These are phyloP conservation scores for Pseudachorutes palmiensis DNA, from an alignment of 1,140 invertebrate species.

Conservation along the genomic window DNA sequence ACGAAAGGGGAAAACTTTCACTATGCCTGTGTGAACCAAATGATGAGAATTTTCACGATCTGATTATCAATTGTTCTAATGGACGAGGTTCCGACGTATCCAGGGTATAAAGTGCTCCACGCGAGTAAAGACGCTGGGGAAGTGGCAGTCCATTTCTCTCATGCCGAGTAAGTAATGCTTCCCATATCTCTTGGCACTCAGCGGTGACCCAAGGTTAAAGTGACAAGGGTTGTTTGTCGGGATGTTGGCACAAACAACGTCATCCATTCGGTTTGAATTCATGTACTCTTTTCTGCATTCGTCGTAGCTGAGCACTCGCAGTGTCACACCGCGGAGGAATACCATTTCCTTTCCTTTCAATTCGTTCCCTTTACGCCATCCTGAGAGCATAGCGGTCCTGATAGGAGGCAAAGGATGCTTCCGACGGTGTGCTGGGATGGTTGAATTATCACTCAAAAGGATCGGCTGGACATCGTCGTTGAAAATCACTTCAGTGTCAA, in stretches of 20 bases:
- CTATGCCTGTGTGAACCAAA: too few species aligned
- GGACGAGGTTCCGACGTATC: constrained; percentile 23
- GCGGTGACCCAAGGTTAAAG: not conserved
- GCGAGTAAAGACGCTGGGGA: constrained; percentile 19
- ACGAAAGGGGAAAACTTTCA: too few species aligned
- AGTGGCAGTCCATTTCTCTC: constrained; percentile 11
- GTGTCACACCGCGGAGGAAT: constrained; percentile 4
- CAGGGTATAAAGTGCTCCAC: constrained; percentile 20
- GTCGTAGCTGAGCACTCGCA: constrained; percentile 6
- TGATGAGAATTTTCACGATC: not conserved
- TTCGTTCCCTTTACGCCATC: constrained; percentile 12
- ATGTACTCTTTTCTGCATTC: constrained; percentile 15
- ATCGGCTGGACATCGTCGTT: constrained; percentile 12
- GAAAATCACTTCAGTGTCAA: constrained; percentile 5
- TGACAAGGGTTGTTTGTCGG: constrained; percentile 5
- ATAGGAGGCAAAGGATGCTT: not conserved
- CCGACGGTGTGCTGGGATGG: not conserved
- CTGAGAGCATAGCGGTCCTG: not conserved
- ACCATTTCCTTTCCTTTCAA: not conserved
- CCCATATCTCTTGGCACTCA: constrained; percentile 5
- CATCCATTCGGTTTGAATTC: constrained; percentile 14
- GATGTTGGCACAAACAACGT: constrained; percentile 8
- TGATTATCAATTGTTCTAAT: too few species aligned
- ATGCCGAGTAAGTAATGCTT: not conserved
- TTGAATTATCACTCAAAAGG: constrained; percentile 4